These are phyloP conservation scores for Hirtodrosophila trivittata DNA, from an alignment of 2,888 invertebrate genomes.

Conservation along the genomic window DNA sequence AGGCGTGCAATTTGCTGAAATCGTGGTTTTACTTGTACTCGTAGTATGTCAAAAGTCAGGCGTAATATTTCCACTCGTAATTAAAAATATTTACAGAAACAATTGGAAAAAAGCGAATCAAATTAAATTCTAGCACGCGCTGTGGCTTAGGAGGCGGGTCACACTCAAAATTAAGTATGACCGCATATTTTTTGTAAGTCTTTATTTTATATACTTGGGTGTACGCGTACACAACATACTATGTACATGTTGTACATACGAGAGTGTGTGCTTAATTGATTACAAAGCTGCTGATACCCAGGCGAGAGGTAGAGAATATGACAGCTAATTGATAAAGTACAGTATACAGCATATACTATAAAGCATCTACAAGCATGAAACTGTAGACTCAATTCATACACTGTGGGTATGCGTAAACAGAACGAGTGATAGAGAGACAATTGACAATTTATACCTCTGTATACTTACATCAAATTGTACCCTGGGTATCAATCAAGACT, in stretches of 20 bases:
- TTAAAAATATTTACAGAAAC: constrained; percentile 15
- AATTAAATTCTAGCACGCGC: constrained; percentile 15
- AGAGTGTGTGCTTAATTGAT: constrained; percentile 20
- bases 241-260: constrained; percentile 1
- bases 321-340: constrained; percentile 39
- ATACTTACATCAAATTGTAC: constrained; percentile 42
- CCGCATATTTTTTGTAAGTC: constrained; percentile 14
- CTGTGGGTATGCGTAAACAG: constrained; percentile 7
- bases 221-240: constrained; percentile 2
- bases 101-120: constrained; percentile 5
- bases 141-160: not conserved
- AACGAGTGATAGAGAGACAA: constrained; percentile 22
- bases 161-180: constrained; percentile 10
- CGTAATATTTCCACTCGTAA: constrained; percentile 5
- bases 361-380: not conserved
- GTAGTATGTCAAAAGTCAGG: constrained; percentile 16
- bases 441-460: constrained; percentile 41
- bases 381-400: not conserved
- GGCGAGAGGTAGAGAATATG: constrained; percentile 3
- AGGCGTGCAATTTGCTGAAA: constrained; percentile 17
- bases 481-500: constrained; percentile 50
- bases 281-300: constrained; percentile 10
- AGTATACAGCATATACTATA: constrained; percentile 13
- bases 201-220: constrained; percentile 1
- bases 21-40: not conserved